phyloP scores from a whole-genome alignment of 2,797 vertebrate genomes.

The Percopsis omiscomaycus region DNA sequence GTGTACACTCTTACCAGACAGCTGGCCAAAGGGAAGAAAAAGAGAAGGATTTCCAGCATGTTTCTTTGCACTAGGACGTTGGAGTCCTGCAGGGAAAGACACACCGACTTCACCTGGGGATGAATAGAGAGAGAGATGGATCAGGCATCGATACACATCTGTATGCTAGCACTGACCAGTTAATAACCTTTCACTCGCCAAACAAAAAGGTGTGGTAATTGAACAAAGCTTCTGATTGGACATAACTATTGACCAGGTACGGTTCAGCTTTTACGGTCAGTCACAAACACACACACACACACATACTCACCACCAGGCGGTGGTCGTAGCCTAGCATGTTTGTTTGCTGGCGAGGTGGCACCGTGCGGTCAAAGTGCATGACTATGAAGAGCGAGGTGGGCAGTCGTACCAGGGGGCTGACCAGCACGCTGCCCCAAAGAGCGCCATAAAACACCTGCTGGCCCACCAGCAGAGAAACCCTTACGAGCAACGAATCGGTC shows the following conservation, averaged over 20 bases:
- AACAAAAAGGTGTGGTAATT: too few relatives aligned
- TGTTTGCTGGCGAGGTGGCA: conserved; percentile 79
- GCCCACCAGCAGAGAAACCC: conserved; percentile 87
- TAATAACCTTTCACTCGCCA: too few relatives aligned
- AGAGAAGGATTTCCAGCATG: conserved; percentile 91
- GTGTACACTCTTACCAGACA: conserved; percentile 81
- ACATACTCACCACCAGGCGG: conserved; percentile 81
- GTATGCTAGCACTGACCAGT: too few relatives aligned
- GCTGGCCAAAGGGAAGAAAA: conserved; percentile 90
- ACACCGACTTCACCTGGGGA: conserved; percentile 85
- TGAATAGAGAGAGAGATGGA: conserved; percentile 10
- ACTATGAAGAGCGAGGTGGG: conserved; percentile 92
- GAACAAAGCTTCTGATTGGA: too few relatives aligned
- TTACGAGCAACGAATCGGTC: conserved; percentile 88
- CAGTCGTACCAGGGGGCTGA: conserved; percentile 85
- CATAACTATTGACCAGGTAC: too few relatives aligned
- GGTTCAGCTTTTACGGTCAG: background rate
- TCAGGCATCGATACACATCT: background rate
- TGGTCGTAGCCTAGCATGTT: conserved; percentile 89
- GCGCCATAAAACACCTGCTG: conserved; percentile 88
- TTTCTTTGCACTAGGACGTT: conserved; percentile 97
- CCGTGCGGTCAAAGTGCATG: conserved; percentile 85
- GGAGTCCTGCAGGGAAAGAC: conserved; percentile 89
- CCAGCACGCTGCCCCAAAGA: conserved; percentile 90
- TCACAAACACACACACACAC: conserved; percentile 12